These are phyloP conservation scores for Cyclura pinguis DNA, from an alignment of 2,797 vertebrate species.

Conservation along the genomic window DNA sequence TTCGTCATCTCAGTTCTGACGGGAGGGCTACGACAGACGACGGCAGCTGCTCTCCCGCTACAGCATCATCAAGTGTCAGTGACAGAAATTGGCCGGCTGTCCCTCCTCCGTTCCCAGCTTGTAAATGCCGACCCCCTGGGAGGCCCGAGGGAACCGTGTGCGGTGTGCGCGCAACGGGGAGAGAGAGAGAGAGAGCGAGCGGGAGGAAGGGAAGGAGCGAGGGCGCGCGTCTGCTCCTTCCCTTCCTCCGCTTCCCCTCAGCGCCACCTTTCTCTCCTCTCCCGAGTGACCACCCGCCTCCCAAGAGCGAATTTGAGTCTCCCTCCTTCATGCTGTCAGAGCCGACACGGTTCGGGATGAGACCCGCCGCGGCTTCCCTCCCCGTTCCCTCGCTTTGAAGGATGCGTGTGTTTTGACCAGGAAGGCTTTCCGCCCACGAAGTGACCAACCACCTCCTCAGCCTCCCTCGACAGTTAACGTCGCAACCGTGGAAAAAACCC, in stretches of 20 bases:
- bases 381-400: too few relatives aligned
- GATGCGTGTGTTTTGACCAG: too few relatives aligned
- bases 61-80: background rate
- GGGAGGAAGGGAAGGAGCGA: too few relatives aligned
- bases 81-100: background rate
- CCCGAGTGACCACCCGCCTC: background rate
- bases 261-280: background rate
- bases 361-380: background rate
- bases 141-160: too few relatives aligned
- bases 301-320: too few relatives aligned
- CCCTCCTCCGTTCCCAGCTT: background rate
- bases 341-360: background rate
- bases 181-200: too few relatives aligned
- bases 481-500: too few relatives aligned
- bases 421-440: too few relatives aligned
- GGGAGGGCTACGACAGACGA: background rate
- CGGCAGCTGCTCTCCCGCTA: background rate
- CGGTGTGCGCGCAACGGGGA: too few relatives aligned
- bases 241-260: background rate
- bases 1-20: conserved; percentile 15
- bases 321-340: background rate
- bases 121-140: too few relatives aligned
- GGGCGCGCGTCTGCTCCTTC: background rate
- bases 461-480: background rate
- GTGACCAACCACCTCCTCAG: background rate